These are phyloP conservation scores for Atta texana DNA, from an alignment of 1,140 invertebrate genomes.

Conservation along the genomic window DNA sequence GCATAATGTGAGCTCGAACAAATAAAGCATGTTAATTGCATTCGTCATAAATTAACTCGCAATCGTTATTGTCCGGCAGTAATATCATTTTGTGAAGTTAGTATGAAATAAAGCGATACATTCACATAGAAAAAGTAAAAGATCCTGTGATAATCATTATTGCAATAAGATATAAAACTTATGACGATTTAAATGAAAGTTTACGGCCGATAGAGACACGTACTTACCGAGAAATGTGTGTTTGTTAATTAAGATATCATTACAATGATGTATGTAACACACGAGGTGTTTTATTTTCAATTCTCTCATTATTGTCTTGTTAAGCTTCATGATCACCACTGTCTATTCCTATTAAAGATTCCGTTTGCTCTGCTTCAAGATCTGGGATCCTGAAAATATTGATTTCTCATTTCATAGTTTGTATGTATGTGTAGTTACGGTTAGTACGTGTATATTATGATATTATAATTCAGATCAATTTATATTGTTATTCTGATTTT, in stretches of 20 bases:
- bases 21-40: conserved; percentile 33
- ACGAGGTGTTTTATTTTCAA: conserved; percentile 54
- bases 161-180: not conserved
- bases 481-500: conserved; percentile 16
- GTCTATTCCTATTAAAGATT: conserved; percentile 90
- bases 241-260: conserved; percentile 55
- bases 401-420: not conserved
- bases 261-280: conserved; percentile 65
- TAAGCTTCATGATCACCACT: conserved; percentile 87
- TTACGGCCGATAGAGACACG: conserved; percentile 4
- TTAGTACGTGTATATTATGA: not conserved
- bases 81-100: conserved; percentile 52
- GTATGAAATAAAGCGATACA: conserved; percentile 41
- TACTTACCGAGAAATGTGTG: conserved; percentile 26
- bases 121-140: not conserved
- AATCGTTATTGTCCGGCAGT: conserved; percentile 74
- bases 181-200: conserved; percentile 8
- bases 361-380: conserved; percentile 90
- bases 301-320: conserved; percentile 82
- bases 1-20: conserved; percentile 17
- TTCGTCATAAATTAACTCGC: conserved; percentile 42
- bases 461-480: conserved; percentile 18
- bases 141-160: conserved; percentile 1
- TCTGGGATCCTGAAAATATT: conserved; percentile 88
- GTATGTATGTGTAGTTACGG: not conserved